Percentiles rank a stretch among this genome's conserved stretches.
Evolutionary conservation across 2,888 invertebrate species (phyloP).

Genomic region (Aphelenchoides bicaudatus): DNA sequence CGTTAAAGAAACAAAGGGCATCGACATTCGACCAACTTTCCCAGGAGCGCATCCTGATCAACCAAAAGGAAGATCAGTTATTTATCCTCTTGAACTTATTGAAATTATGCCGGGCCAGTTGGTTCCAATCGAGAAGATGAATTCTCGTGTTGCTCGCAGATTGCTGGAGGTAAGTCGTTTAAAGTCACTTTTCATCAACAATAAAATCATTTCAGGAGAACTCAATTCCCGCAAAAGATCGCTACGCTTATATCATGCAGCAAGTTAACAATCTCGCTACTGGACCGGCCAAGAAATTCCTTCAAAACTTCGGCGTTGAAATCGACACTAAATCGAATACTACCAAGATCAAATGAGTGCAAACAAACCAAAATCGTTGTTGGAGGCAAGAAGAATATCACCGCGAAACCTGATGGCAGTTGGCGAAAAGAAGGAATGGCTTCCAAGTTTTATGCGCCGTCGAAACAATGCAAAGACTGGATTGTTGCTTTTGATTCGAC

Average conservation of each 20-base stretch:
- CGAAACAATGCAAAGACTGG: conserved; percentile 21
- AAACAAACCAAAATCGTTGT: not conserved
- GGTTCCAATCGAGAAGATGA: conserved; percentile 34
- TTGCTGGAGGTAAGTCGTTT: conserved; percentile 20
- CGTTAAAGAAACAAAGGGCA: conserved; percentile 9
- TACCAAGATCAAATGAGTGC: conserved; percentile 7
- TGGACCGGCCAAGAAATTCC: conserved; percentile 23
- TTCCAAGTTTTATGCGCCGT: not conserved
- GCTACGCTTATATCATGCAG: conserved; percentile 25
- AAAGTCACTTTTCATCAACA: not conserved
- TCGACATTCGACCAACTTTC: not conserved
- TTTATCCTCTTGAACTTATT: conserved; percentile 22
- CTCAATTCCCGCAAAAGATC: conserved; percentile 27
- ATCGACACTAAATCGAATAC: not conserved
- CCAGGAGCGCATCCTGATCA: not conserved
- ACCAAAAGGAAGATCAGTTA: not conserved
- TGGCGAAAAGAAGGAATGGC: conserved; percentile 14
- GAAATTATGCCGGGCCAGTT: conserved; percentile 30
- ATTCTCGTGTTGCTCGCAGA: conserved; percentile 22
- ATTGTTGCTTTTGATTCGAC: conserved; percentile 9
- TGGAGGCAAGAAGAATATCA: not conserved
- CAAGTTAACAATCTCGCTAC: conserved; percentile 26
- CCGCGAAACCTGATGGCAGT: conserved; percentile 8
- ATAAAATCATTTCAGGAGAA: conserved; percentile 28
- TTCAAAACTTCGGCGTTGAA: conserved; percentile 31